These are phyloP conservation scores for Machaerirhynchus nigripectus DNA, from an alignment of 2,113 vertebrate genomes.

Conservation along the genomic window DNA sequence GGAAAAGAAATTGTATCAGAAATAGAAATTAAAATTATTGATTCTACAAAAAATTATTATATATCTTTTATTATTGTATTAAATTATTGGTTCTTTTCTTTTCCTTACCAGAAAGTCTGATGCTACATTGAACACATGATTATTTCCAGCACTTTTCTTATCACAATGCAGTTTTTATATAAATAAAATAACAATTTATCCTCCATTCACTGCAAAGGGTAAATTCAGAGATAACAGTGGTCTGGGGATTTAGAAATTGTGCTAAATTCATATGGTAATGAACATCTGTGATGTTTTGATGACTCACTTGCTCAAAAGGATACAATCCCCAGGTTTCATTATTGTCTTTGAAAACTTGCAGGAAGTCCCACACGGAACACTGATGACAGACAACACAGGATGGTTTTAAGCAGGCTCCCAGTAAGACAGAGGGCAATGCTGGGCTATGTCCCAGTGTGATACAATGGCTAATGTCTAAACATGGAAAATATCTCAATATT, in stretches of 20 bases:
- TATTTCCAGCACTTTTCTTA: slow-evolving; percentile 65
- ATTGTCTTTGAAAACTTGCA: slow-evolving; percentile 62
- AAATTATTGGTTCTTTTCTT: background rate
- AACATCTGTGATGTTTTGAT: slow-evolving; percentile 75
- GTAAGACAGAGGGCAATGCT: background rate
- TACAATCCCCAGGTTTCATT: slow-evolving; percentile 71
- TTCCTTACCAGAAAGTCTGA: slow-evolving; percentile 4
- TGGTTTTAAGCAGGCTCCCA: background rate
- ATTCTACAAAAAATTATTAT: background rate
- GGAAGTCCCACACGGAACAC: slow-evolving; percentile 35
- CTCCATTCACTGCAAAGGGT: slow-evolving; percentile 65
- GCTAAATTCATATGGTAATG: slow-evolving; percentile 79
- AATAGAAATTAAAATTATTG: background rate
- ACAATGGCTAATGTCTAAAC: background rate
- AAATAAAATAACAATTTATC: slow-evolving; percentile 74
- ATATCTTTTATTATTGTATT: background rate
- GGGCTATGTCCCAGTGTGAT: background rate
- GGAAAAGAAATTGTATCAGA: background rate
- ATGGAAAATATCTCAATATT: background rate
- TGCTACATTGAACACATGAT: slow-evolving; percentile 15
- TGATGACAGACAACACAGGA: slow-evolving; percentile 22
- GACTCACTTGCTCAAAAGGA: slow-evolving; percentile 64
- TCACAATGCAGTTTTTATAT: slow-evolving; percentile 62
- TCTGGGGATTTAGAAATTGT: slow-evolving; percentile 70
- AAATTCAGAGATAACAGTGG: slow-evolving; percentile 67